Percentiles rank a stretch among this genome's conserved stretches.
These are phyloP conservation scores for Bubalus kerabau DNA, from an alignment of 2,113 vertebrate species.

Conservation along the genomic window DNA sequence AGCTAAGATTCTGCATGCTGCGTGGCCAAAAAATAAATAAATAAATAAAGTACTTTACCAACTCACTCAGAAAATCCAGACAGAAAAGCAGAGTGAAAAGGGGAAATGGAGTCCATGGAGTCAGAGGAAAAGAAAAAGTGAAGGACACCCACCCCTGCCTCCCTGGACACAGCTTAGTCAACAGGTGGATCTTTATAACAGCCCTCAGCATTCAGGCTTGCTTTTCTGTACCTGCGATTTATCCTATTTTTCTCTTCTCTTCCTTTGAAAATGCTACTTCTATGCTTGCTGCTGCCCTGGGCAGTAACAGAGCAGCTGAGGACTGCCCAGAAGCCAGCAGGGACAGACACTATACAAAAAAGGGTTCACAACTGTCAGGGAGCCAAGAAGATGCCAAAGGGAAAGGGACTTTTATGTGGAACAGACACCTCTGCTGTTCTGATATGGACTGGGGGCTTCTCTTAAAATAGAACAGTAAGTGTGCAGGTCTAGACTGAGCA, in stretches of 20 bases:
- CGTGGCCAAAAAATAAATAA: neutral
- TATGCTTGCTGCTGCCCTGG: neutral
- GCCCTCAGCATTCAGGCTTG: neutral
- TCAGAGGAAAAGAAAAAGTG: neutral
- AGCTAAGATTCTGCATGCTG: neutral
- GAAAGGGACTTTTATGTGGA: neutral
- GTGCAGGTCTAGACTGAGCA: constrained; percentile 31
- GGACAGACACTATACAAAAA: neutral
- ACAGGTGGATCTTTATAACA: neutral
- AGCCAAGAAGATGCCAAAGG: neutral
- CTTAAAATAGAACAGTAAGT: constrained; percentile 49
- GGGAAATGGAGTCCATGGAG: neutral
- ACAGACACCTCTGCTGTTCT: neutral
- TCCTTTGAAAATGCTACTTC: neutral
- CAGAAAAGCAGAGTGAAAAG: neutral
- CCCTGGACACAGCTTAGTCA: neutral
- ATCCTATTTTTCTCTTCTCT: neutral
- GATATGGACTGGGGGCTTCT: neutral
- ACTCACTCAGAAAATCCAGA: neutral
- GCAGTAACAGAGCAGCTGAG: neutral
- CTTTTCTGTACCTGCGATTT: neutral
- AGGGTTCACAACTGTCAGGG: neutral
- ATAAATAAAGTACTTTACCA: neutral
- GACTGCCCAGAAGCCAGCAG: neutral
- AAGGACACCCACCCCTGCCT: neutral